Evolutionary conservation across 2,797 vertebrate genomes (phyloP).

Genomic region (Synaphobranchus kaupii): DNA sequence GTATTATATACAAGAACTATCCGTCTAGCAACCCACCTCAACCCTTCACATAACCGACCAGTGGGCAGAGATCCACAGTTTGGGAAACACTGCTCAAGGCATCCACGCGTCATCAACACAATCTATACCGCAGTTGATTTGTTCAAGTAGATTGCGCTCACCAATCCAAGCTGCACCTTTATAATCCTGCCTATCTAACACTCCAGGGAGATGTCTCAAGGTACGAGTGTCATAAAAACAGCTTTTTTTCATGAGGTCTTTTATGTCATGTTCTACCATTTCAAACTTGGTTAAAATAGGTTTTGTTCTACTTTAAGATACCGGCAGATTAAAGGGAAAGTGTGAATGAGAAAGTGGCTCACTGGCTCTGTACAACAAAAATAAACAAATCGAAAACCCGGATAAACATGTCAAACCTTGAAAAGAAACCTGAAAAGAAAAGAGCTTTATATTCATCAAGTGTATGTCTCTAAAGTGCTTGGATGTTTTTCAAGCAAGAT

Average conservation of each 20-base stretch:
- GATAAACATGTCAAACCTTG: constrained; percentile 7
- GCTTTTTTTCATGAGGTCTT: not conserved
- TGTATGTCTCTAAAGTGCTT: not conserved
- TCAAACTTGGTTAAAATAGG: constrained; percentile 5
- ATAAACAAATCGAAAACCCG: not conserved
- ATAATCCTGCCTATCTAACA: not conserved
- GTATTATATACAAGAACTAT: not conserved
- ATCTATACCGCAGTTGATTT: not conserved
- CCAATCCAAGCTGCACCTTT: not conserved
- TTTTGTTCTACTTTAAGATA: not conserved
- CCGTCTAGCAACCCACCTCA: not conserved
- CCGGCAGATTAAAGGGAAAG: not conserved
- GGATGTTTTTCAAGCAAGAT: not conserved
- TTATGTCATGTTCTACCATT: not conserved
- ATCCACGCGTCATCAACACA: not conserved
- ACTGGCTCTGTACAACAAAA: not conserved
- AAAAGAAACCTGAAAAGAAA: not conserved
- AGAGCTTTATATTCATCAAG: not conserved
- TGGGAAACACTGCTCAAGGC: not conserved
- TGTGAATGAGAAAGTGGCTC: not conserved
- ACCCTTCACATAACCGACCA: not conserved
- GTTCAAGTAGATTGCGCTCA: not conserved
- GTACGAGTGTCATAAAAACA: not conserved
- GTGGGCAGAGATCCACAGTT: not conserved
- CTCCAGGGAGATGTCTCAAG: not conserved